Evolutionary conservation across 1,140 invertebrate genomes (phyloP), one percentile per base, ranked within the genome.

Genomic region (Atta cephalotes): DNA sequence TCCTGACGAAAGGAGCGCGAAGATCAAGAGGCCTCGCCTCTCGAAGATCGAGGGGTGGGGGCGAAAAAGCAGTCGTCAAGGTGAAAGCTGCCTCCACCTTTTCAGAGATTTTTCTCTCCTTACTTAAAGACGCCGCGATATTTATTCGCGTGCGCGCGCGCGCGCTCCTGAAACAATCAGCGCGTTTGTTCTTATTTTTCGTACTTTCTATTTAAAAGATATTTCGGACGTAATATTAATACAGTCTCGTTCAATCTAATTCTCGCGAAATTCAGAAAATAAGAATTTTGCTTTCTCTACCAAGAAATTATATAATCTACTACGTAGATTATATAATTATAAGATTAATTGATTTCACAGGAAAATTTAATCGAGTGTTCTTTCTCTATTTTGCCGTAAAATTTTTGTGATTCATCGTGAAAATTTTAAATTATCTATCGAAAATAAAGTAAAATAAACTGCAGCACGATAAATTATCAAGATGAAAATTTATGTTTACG

Each of bases 51-150:
- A 45, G 39, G 39, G 77, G 49, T n/a, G 25, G 31, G n/a, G 9
- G 28, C 63, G 79, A 82, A 74, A 74, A 82, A 74, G 39, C 18
- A 18, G 18, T 74, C 56, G 80, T 74, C 68, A 74, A 74, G 68
- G 2, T 62, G 80, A 74, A 74, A 74, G 80, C 80, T 62, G 53
- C 51, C 35, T 71, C 18, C 31, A 25, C 14, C 21, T 70, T 51
- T n/a, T 14, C 68, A 18, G 39, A 49, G 68, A 82, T 82, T 74
- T 74, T 62, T 74, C 80, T 74, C 25, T 16, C 39, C 25, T 74
- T 74, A 35, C 56, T 62, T 74, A 72, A 82, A 49, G 35, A 80
- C 28, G 63, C n/a, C 39, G 39, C 18, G 16, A 25, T 62, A 49
- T 76, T 60, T 74, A 74, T 74, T 74, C 25, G 25, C 35, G 25